Evolutionary conservation across 2,888 invertebrate genomes (phyloP), one percentile per base, ranked within the genome.

Genomic region (Rhopalosiphum nymphaeae): DNA sequence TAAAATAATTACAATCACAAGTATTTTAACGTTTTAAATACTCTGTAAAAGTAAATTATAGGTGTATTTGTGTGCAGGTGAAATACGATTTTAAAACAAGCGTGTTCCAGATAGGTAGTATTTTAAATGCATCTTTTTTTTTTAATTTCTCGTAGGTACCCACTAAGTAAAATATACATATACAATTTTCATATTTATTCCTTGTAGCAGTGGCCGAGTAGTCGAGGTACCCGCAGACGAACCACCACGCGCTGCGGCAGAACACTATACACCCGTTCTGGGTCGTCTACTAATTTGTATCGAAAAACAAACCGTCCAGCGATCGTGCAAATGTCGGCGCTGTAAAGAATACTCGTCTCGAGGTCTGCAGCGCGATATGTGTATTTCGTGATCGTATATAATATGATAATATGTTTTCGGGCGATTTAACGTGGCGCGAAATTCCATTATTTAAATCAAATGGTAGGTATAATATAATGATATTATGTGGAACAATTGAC

Each of bases 261-360:
- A 91, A 84, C 53, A 29, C n/a, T 1, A 36, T 85, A 67, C 49
- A 53, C 49, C n/a, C 78, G 49, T 93, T 93, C 93, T 93, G 93
- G 93, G 93, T 93, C 93, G 93, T 93, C 89, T 85, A 93, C 90
- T 86, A 93, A 93, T 93, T 93, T 90, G 93, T 90, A 93, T 93
- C 36, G 85, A 84, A 93, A 93, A 92, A 93, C 89, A 90, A 89
- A 85, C 89, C 93, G 78, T 53, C 93, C 89, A n/a, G n/a, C n/a
- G 91, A 85, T 91, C 93, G 93, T 94, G 94, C 94, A 53, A 91
- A 90, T 92, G 86, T 67, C 87, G 85, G 87, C 36, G 85, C 36
- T 61, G 56, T 84, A 90, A 90, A 93, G 90, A 94, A 78, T 78
- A 86, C 86, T 85, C 90, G 13, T 61, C 94, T 91, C 94, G 94